phyloP scores from a whole-genome alignment of 2,113 vertebrate genomes.

The Poeciliopsis prolifica region DNA sequence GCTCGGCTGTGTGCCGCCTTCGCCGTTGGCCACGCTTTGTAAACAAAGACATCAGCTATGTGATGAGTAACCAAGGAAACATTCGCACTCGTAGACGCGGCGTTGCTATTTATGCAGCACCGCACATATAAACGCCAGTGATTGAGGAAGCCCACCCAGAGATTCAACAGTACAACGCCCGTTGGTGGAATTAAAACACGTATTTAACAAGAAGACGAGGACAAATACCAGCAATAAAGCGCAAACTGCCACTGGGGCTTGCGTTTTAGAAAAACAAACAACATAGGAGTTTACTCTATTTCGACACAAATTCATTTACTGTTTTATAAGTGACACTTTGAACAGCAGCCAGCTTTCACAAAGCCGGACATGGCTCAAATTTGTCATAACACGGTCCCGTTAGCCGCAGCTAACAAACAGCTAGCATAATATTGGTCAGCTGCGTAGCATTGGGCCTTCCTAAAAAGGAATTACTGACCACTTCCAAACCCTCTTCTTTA shows the following conservation, averaged over 20 bases:
- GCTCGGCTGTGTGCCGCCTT: conserved; percentile 1
- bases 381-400: conserved; percentile 6
- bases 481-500: neutral
- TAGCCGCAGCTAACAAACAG: conserved; percentile 26
- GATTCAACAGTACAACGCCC: neutral
- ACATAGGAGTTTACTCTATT: neutral
- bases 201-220: neutral
- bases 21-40: conserved; percentile 41
- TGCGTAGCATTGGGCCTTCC: conserved; percentile 40
- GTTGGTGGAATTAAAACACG: neutral
- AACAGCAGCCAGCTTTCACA: neutral
- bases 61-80: conserved; percentile 24
- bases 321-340: neutral
- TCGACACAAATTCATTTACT: neutral
- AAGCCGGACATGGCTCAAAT: neutral
- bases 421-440: conserved; percentile 49
- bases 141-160: neutral
- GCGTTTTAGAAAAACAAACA: neutral
- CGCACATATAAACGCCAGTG: neutral
- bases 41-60: conserved; percentile 67
- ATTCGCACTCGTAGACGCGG: conserved; percentile 11
- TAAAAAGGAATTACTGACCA: neutral
- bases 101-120: neutral
- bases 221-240: neutral
- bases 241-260: neutral